A percentile compares a stretch with the other conserved stretches of the same genome.
phyloP scores from a whole-genome alignment of 64 coral and sea anemone species.

The Montipora foliosa region DNA sequence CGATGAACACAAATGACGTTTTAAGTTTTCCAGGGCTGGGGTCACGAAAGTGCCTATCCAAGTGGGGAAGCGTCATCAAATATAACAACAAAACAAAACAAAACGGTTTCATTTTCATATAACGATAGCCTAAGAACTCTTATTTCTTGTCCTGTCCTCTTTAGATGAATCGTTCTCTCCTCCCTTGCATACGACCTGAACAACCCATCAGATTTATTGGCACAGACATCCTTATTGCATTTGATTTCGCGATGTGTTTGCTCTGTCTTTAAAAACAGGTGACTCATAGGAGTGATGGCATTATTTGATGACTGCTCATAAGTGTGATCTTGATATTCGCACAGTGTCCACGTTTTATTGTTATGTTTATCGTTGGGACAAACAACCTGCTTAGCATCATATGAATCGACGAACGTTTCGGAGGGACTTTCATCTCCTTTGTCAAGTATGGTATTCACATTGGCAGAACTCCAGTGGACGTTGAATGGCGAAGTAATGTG shows the following conservation, averaged over 20 bases:
- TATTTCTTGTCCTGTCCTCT: slow-evolving; percentile 2
- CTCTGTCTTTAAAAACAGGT: not conserved
- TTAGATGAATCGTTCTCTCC: not conserved
- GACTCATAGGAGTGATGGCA: not conserved
- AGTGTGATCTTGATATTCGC: not conserved
- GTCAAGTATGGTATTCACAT: not conserved
- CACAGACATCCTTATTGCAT: not conserved
- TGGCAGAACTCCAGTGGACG: not conserved
- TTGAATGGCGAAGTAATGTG: too few species aligned
- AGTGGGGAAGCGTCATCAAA: slow-evolving; percentile 29
- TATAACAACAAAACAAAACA: slow-evolving; percentile 53
- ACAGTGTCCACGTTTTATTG: not conserved
- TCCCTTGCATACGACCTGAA: not conserved
- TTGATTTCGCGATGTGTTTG: not conserved
- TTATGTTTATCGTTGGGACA: not conserved
- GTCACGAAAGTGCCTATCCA: slow-evolving; percentile 41
- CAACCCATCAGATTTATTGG: not conserved
- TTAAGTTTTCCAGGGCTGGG: slow-evolving; percentile 42
- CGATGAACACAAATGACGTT: slow-evolving; percentile 48
- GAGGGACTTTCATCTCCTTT: not conserved
- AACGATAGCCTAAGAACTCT: slow-evolving; percentile 28
- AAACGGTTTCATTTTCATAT: slow-evolving; percentile 50
- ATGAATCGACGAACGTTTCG: not conserved
- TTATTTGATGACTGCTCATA: not conserved
- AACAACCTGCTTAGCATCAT: not conserved